Conservation (phyloP, 2,113 vertebrate species). For the Callocephalon fimbriatum region DNA sequence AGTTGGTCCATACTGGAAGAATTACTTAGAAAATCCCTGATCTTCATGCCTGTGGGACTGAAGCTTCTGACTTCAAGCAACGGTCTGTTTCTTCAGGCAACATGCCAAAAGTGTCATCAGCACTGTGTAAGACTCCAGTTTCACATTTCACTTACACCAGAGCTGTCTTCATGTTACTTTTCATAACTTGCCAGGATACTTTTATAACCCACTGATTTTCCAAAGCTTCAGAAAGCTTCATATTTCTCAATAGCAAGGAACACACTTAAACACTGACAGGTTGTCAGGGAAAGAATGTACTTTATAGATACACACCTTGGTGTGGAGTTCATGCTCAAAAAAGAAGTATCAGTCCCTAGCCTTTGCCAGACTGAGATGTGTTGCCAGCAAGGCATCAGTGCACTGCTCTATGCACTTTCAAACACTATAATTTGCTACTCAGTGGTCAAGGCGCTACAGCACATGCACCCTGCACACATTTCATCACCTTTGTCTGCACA, state of each 20-base stretch:
- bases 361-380: not conserved
- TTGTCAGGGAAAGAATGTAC: not conserved
- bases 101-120: not conserved
- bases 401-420: not conserved
- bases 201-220: not conserved
- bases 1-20: not conserved
- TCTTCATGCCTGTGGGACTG: not conserved
- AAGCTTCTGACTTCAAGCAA: not conserved
- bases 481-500: not conserved
- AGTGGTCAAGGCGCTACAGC: not conserved
- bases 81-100: not conserved
- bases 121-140: not conserved
- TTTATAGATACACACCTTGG: not conserved
- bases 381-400: not conserved
- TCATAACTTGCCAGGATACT: not conserved
- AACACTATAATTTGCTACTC: not conserved
- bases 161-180: not conserved
- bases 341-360: not conserved
- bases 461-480: fast-evolving
- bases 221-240: not conserved
- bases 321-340: not conserved
- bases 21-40: not conserved
- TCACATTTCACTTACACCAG: not conserved
- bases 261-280: not conserved
- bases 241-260: not conserved